phyloP scores from a whole-genome alignment of 1,140 invertebrate species.

The Linepithema humile region DNA sequence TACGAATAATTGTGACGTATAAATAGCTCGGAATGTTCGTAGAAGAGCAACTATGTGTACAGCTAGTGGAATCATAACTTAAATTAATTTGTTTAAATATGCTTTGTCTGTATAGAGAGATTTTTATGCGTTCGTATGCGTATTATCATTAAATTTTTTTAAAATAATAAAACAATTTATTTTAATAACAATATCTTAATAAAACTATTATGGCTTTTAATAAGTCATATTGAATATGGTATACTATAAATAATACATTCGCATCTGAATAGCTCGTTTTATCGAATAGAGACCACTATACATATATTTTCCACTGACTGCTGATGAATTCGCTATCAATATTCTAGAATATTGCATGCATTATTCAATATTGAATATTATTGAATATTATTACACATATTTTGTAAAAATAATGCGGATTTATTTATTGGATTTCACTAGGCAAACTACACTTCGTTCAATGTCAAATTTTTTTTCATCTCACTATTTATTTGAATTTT shows the following conservation, averaged over 20 bases:
- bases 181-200: not conserved
- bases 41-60: not conserved
- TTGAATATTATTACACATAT: not conserved
- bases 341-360: not conserved
- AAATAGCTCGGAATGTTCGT: not conserved
- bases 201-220: not conserved
- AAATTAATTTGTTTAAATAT: not conserved
- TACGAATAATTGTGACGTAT: not conserved
- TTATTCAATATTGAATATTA: not conserved
- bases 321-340: conserved; percentile 17
- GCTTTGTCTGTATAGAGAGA: not conserved
- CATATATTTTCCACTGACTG: conserved; percentile 12
- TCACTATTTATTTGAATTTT: not conserved
- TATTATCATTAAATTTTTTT: not conserved
- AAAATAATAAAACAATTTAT: not conserved
- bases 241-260: not conserved
- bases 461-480: not conserved
- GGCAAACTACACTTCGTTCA: not conserved
- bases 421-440: conserved; percentile 4
- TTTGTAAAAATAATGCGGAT: not conserved
- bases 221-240: not conserved
- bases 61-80: not conserved
- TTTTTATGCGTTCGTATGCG: not conserved
- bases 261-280: not conserved
- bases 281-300: not conserved